Evolutionary conservation across 2,797 vertebrate species (phyloP).

Genomic region (Meda fulgida): DNA sequence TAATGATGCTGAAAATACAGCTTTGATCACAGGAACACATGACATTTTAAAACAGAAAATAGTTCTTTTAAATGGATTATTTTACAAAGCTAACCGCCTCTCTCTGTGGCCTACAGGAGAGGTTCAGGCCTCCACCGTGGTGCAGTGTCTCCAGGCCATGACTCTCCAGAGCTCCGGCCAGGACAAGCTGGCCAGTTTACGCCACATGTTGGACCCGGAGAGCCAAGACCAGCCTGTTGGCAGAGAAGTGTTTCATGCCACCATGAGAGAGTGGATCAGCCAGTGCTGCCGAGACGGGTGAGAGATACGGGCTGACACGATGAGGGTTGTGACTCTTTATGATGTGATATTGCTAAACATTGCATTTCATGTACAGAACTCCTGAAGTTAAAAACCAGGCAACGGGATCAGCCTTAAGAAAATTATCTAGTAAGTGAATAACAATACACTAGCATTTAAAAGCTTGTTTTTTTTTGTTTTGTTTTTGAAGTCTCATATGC

Average conservation of each 20-base stretch:
- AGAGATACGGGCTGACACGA: background rate
- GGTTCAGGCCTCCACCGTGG: conserved; percentile 73
- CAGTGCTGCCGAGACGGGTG: conserved; percentile 76
- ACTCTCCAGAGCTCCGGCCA: conserved; percentile 72
- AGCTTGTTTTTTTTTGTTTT: background rate
- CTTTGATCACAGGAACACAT: background rate
- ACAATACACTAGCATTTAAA: background rate
- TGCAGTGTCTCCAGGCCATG: conserved; percentile 76
- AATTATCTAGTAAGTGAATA: conserved; percentile 65
- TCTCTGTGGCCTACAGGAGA: conserved; percentile 66
- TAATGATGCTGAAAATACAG: background rate
- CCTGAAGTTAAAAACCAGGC: conserved; percentile 61
- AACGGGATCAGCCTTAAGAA: conserved; percentile 62
- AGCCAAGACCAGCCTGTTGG: conserved; percentile 69
- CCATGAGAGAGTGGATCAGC: conserved; percentile 78
- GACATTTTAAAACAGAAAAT: background rate
- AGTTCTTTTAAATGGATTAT: background rate
- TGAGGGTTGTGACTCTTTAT: background rate
- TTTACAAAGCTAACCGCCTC: too few relatives aligned
- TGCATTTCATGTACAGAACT: conserved; percentile 65
- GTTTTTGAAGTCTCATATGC: background rate
- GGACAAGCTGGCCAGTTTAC: conserved; percentile 69
- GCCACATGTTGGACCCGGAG: conserved; percentile 72
- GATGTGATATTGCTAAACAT: background rate
- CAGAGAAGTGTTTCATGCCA: conserved; percentile 74